These are phyloP conservation scores for Smutsia temminckii DNA, from an alignment of 2,797 vertebrate species.

Conservation along the genomic window DNA sequence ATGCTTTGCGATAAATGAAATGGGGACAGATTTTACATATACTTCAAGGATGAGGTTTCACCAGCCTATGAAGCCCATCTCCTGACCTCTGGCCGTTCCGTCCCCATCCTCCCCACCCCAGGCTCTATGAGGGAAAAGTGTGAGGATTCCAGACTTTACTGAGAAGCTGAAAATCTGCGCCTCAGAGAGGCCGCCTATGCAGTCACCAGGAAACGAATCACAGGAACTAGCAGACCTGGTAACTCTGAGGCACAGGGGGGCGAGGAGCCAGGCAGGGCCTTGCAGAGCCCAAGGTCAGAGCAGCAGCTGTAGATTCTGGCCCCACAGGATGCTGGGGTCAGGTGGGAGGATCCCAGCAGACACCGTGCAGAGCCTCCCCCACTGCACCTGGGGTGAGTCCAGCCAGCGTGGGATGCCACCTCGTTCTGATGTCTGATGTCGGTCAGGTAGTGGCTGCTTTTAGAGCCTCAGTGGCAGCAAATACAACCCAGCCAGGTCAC, in stretches of 20 bases:
- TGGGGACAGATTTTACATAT: rapidly evolving
- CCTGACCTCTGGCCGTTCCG: rapidly evolving
- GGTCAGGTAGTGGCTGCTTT: not conserved
- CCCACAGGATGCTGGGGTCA: rapidly evolving
- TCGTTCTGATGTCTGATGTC: not conserved
- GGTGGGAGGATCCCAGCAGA: not conserved
- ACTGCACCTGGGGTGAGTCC: rapidly evolving
- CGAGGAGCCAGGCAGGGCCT: rapidly evolving
- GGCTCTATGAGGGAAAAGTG: not conserved
- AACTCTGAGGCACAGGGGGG: rapidly evolving
- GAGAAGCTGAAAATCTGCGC: not conserved
- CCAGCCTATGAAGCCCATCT: not conserved
- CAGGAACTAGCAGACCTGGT: not conserved
- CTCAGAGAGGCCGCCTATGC: not conserved
- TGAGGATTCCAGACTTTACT: not conserved
- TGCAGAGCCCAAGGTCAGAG: too few relatives aligned
- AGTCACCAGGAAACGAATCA: not conserved
- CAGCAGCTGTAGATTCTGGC: not conserved
- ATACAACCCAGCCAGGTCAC: rapidly evolving
- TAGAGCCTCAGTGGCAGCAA: rapidly evolving
- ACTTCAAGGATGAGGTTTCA: rapidly evolving
- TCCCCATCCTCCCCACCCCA: not conserved
- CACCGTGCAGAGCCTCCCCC: not conserved
- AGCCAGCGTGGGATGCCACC: rapidly evolving
- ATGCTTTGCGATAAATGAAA: not conserved